A percentile compares a stretch with the other conserved stretches of the same genome.
phyloP scores from a whole-genome alignment of 2,888 invertebrate species.

The Meiosimyza decipiens region DNA sequence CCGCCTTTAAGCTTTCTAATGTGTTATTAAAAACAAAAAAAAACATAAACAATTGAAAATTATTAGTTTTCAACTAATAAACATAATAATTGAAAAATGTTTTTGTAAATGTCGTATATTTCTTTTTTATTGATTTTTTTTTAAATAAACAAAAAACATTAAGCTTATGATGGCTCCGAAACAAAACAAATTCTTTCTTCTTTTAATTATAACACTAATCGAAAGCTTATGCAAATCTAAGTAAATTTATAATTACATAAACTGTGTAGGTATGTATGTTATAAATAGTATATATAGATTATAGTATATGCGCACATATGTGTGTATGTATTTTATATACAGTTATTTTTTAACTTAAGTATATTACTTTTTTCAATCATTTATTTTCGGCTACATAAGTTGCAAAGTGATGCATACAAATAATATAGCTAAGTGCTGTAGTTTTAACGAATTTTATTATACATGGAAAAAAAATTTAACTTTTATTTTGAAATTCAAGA shows the following conservation, averaged over 20 bases:
- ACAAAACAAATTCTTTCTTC: constrained; percentile 6
- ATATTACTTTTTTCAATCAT: too few relatives aligned
- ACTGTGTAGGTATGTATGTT: constrained; percentile 18
- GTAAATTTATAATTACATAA: constrained; percentile 9
- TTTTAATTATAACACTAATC: constrained; percentile 24
- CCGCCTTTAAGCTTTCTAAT: too few relatives aligned
- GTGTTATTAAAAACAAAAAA: too few relatives aligned
- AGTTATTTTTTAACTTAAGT: constrained; percentile 25
- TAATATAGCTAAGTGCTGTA: too few relatives aligned
- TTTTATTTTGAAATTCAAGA: too few relatives aligned
- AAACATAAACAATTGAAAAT: too few relatives aligned
- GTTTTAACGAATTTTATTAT: too few relatives aligned
- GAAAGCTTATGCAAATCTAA: constrained; percentile 19
- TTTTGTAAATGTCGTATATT: neutral
- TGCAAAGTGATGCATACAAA: too few relatives aligned
- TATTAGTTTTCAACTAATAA: neutral
- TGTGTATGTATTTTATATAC: constrained; percentile 19
- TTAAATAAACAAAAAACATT: constrained; percentile 6
- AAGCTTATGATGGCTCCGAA: constrained; percentile 30
- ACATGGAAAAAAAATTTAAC: too few relatives aligned
- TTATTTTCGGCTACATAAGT: too few relatives aligned
- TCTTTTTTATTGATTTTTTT: constrained; percentile 8
- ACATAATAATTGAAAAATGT: neutral
- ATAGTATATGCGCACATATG: constrained; percentile 25
- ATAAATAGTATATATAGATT: neutral